A percentile compares a stretch with the other conserved stretches of the same genome.
These are phyloP conservation scores for Antechinus stuartii DNA, from an alignment of 2,113 vertebrate genomes.

Conservation along the genomic window DNA sequence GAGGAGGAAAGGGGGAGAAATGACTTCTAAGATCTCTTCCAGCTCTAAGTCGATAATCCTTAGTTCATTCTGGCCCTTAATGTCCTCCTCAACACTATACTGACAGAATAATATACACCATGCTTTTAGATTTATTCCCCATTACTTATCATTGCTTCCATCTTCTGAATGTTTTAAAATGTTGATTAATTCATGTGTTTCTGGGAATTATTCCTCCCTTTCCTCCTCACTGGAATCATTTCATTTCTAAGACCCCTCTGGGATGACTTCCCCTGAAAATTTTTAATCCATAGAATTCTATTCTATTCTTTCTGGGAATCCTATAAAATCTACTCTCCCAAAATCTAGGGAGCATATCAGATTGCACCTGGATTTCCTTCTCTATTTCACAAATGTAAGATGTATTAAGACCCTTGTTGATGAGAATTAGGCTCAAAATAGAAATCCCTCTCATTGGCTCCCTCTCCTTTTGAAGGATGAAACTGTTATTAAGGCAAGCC, in stretches of 20 bases:
- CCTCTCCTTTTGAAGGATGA: not conserved
- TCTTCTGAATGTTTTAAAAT: not conserved
- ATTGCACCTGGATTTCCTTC: not conserved
- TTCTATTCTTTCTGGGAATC: not conserved
- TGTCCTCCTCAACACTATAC: not conserved
- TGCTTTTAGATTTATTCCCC: not conserved
- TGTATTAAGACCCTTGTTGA: not conserved
- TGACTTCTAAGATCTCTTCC: not conserved
- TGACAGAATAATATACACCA: not conserved
- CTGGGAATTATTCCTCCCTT: not conserved
- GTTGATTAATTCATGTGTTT: not conserved
- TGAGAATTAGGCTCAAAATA: not conserved
- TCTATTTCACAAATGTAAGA: not conserved
- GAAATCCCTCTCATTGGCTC: not conserved
- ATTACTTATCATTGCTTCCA: not conserved
- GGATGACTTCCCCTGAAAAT: not conserved
- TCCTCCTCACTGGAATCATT: not conserved
- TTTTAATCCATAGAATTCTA: not conserved
- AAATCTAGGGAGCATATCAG: not conserved
- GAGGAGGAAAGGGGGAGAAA: not conserved
- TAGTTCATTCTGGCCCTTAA: not conserved
- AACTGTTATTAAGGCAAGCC: not conserved
- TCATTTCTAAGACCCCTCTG: not conserved
- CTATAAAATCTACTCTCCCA: not conserved
- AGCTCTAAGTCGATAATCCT: not conserved